Evolutionary conservation across 2,797 vertebrate genomes (phyloP), one percentile per base, ranked within the genome.

Genomic region (Phylloscopus collybita): DNA sequence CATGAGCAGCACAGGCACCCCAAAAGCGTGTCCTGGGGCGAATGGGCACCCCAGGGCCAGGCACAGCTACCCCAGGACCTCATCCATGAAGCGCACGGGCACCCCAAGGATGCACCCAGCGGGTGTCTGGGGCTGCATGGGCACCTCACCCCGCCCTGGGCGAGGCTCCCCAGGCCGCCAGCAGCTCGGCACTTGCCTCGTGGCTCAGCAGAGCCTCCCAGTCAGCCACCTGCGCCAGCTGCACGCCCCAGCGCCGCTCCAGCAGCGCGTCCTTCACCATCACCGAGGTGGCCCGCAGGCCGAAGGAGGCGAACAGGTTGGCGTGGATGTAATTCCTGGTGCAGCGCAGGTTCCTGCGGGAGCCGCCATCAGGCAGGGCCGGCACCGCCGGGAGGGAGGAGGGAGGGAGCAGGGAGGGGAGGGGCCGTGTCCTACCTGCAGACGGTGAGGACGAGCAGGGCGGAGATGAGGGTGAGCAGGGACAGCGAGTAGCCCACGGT

Each of bases 281-380:
- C 80, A 99, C 97, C 0, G 98, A 98, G 26, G 98, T 80, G 0
- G 98, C 98, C 71, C 98, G 97, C 92, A 99, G 97, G 75, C 98
- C 98, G 13, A 99, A 98, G 64, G 98, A 99, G 93, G 98, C 96
- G 9, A 99, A 99, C 73, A 99, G 98, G 94, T 99, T 98, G 30
- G 98, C 98, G 1, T 99, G 98, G 90, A 99, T 98, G 97, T 98
- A 98, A 91, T 99, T 99, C 92, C 98, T 97, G 80, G 98, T 98
- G 96, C 98, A 99, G 85, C 96, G 98, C 42, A 99, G 98, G 80
- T 98, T 99, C 96, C 98, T 99, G 96, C 49, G 0, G 36, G 44
- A 45, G 51, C 65, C 38, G 26, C 10, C 20, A 8, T 90, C 59
- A 90, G 87, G 51, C 51, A 1, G 65, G 64, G 80, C 36, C 5